These are phyloP conservation scores for Epizoanthus scotinus DNA, from an alignment of 92 coral and sea anemone genomes.

Conservation along the genomic window DNA sequence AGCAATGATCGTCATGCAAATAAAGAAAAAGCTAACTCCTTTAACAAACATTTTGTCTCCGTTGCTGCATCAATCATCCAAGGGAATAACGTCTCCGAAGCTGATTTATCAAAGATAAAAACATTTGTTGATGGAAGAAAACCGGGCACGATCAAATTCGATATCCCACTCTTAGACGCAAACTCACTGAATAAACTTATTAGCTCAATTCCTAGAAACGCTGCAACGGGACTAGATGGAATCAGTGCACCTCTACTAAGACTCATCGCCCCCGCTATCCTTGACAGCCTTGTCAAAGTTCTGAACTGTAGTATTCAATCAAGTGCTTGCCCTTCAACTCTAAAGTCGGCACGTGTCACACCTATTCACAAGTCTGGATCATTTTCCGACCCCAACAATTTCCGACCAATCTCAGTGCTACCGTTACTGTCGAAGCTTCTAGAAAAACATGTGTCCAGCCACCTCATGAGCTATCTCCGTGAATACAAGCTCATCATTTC, in stretches of 20 bases:
- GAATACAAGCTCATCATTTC: conserved; percentile 4
- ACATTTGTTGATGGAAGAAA: neutral
- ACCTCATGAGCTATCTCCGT: conserved; percentile 11
- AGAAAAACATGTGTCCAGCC: conserved; percentile 32
- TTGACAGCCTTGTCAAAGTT: conserved; percentile 49
- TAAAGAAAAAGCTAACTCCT: no score
- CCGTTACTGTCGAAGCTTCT: conserved; percentile 50
- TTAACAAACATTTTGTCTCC: no score
- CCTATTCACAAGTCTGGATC: conserved; percentile 48
- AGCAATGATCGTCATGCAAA: no score
- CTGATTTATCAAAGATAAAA: neutral
- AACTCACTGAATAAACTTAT: neutral
- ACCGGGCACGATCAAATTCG: neutral
- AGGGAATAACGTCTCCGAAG: neutral
- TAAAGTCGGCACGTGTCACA: conserved; percentile 50
- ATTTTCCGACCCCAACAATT: conserved; percentile 42
- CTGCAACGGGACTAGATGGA: conserved; percentile 43
- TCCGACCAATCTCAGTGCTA: conserved; percentile 47
- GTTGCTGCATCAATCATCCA: conserved; percentile 2
- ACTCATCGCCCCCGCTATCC: conserved; percentile 43
- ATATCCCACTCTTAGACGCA: conserved; percentile 5
- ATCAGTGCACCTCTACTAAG: conserved; percentile 43
- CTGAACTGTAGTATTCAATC: conserved; percentile 48
- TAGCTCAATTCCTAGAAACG: conserved; percentile 35
- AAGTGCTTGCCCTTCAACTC: conserved; percentile 45